Evolutionary conservation across 2,797 vertebrate species (phyloP).

Genomic region (Nothura maculosa): DNA sequence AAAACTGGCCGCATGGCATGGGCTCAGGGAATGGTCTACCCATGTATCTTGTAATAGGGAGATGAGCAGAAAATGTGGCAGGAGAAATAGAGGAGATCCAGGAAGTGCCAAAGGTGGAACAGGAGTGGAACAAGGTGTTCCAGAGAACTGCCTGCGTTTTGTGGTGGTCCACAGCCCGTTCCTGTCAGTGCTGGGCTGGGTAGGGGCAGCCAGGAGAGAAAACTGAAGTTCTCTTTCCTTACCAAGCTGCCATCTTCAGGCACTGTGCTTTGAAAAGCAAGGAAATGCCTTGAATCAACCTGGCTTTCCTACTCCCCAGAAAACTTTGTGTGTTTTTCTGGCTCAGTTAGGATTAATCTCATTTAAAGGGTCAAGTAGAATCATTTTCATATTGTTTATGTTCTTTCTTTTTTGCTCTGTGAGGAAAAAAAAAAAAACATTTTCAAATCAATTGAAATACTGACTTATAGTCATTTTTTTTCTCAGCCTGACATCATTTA

Average conservation of each 20-base stretch:
- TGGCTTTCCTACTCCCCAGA: neutral
- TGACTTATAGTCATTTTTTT: neutral
- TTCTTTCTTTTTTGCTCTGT: neutral
- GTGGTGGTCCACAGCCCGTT: neutral
- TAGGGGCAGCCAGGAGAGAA: neutral
- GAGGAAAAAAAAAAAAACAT: no score
- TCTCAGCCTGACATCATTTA: constrained; percentile 12
- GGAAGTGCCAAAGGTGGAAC: neutral
- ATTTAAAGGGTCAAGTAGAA: neutral
- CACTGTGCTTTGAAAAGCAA: neutral
- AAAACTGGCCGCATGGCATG: neutral
- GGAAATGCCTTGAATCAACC: neutral
- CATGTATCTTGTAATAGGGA: neutral
- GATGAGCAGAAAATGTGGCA: neutral
- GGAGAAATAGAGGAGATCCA: neutral
- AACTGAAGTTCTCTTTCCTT: neutral
- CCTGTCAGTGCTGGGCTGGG: neutral
- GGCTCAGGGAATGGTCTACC: neutral
- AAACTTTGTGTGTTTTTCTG: neutral
- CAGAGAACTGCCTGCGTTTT: neutral
- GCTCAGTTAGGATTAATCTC: neutral
- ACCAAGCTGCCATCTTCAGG: neutral
- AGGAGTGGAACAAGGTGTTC: neutral
- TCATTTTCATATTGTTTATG: neutral
- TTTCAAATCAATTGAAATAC: neutral